These are phyloP conservation scores for Theristicus caerulescens DNA, from an alignment of 2,113 vertebrate species.

Conservation along the genomic window DNA sequence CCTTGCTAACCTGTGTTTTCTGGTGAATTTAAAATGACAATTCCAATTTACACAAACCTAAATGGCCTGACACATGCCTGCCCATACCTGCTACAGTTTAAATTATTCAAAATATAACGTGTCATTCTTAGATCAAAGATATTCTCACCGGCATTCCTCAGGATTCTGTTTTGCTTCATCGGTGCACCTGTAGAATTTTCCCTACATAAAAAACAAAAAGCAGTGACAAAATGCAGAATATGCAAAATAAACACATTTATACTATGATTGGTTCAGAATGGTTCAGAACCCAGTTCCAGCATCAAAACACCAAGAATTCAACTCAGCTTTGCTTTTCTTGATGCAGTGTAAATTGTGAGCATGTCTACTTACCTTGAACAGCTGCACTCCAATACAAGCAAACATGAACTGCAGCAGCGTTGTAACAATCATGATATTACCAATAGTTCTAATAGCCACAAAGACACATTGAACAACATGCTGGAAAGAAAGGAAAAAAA, in stretches of 20 bases:
- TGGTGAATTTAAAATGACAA: neutral
- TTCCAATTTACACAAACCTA: neutral
- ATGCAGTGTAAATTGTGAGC: neutral
- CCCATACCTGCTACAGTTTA: neutral
- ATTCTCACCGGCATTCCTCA: constrained; percentile 90
- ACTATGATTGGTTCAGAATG: neutral
- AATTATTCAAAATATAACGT: neutral
- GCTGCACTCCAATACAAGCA: constrained; percentile 96
- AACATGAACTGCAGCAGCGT: constrained; percentile 99
- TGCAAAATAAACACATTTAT: neutral
- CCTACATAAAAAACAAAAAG: constrained; percentile 76
- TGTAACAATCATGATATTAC: constrained; percentile 99
- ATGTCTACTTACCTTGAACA: constrained; percentile 87
- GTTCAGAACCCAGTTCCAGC: neutral
- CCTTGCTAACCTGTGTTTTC: neutral
- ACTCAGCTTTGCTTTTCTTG: neutral
- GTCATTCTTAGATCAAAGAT: neutral
- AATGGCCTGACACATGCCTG: neutral
- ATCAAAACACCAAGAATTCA: neutral
- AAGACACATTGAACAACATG: constrained; percentile 99
- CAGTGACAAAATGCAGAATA: neutral
- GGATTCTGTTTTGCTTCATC: constrained; percentile 94
- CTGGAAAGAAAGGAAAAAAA: constrained; percentile 65
- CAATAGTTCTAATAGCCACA: constrained; percentile 97
- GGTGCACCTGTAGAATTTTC: constrained; percentile 96